Evolutionary conservation across 2,888 invertebrate genomes (phyloP), one percentile per base, ranked within the genome.

Genomic region (Abrostola triplasia): DNA sequence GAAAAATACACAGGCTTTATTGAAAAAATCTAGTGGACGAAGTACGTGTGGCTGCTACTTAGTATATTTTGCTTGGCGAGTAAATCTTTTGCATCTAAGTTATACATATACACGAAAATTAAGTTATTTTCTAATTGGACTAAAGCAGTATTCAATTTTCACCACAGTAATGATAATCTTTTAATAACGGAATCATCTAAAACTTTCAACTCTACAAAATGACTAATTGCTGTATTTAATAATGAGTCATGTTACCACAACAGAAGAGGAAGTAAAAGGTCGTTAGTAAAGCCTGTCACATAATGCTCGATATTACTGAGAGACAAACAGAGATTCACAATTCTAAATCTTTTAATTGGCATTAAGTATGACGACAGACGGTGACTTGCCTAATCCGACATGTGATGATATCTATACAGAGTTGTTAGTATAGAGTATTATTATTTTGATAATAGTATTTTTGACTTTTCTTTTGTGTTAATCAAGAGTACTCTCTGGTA

Each of bases 321-420:
- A 84, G 85, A 81, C 92, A 93, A 94, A 93, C 93, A 94, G 92
- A 93, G 93, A 94, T 92, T 87, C 91, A 90, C 90, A 91, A 92
- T 92, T 87, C 86, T 79, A 91, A 93, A 92, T 94, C 92, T 94
- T 94, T 94, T 94, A 94, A 94, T 94, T 94, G 94, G 94, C 93
- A 92, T 94, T 92, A 93, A 91, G 87, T 88, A 93, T 94, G 94
- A 90, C 92, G 93, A 93, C 90, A 93, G 90, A 88, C 87, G 80
- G 90, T 94, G 94, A 94, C 94, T 94, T 93, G 94, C 92, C 87
- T 90, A 93, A 93, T 92, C 90, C 83, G 80, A 68, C 85, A 81
- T 77, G 81, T 88, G 86, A 90, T 84, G 84, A 86, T 87, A 92
- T 90, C 48, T 44, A 73, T 80, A 85, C 79, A 84, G 92, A 92